Evolutionary conservation across 2,888 invertebrate species (phyloP).

Genomic region (Leucania comma): DNA sequence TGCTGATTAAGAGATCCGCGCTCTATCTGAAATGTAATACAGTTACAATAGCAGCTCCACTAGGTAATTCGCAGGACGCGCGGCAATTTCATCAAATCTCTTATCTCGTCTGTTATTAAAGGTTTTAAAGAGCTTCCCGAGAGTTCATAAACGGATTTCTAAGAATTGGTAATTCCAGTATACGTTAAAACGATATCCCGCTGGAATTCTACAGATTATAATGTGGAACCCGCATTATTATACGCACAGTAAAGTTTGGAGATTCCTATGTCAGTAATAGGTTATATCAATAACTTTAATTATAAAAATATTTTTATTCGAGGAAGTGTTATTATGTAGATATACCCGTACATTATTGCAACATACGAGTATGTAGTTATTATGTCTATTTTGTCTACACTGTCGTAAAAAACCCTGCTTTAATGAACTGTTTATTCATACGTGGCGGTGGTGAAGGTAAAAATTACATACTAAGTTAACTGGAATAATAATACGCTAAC

Average conservation of each 20-base stretch:
- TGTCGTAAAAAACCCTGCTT: constrained; percentile 7
- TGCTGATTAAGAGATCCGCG: constrained; percentile 17
- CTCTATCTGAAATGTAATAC: constrained; percentile 27
- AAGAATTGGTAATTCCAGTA: constrained; percentile 28
- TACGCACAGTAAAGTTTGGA: neutral
- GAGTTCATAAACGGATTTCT: constrained; percentile 33
- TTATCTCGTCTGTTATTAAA: constrained; percentile 34
- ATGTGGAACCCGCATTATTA: neutral
- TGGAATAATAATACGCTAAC: constrained; percentile 6
- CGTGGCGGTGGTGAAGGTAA: too few relatives aligned
- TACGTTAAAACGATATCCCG: constrained; percentile 10
- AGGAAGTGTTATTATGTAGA: neutral
- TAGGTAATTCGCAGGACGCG: constrained; percentile 2
- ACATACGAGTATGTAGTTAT: constrained; percentile 13
- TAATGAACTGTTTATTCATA: constrained; percentile 10
- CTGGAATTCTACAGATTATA: constrained; percentile 2
- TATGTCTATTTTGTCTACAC: constrained; percentile 7
- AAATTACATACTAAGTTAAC: neutral
- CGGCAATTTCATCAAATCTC: constrained; percentile 34
- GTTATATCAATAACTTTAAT: neutral
- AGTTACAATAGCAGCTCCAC: constrained; percentile 24
- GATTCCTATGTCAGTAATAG: neutral
- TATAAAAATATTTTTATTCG: neutral
- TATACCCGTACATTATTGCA: neutral
- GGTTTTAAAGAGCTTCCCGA: constrained; percentile 39